Percentiles rank a stretch among this genome's conserved stretches.
phyloP scores from a whole-genome alignment of 2,888 invertebrate genomes.

The Ichneumoninae sp. region DNA sequence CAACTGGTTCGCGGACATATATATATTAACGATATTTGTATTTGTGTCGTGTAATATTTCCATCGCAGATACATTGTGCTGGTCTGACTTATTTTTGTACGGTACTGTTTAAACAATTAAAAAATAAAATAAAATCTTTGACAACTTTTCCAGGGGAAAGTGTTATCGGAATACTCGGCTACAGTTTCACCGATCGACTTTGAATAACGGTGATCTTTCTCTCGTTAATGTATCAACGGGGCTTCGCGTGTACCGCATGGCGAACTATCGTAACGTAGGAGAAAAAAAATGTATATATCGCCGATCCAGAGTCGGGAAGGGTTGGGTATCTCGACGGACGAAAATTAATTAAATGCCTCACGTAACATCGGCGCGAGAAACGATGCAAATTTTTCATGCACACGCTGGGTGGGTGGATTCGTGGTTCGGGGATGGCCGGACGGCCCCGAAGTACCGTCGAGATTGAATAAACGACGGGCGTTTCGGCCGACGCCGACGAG shows the following conservation, averaged over 20 bases:
- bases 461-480: constrained; percentile 27
- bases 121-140: background rate
- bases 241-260: background rate
- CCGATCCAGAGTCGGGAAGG: background rate
- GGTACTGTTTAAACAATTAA: too few species aligned
- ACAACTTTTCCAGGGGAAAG: background rate
- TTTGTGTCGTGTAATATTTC: too few species aligned
- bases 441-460: constrained; percentile 15
- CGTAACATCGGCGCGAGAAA: constrained; percentile 30
- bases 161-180: background rate
- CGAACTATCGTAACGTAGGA: background rate
- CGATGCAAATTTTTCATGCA: constrained; percentile 47
- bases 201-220: background rate
- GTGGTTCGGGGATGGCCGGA: background rate
- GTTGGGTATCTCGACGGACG: constrained; percentile 19
- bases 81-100: too few species aligned
- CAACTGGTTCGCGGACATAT: background rate
- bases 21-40: too few species aligned
- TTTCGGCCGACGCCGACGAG: constrained; percentile 18
- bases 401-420: constrained; percentile 13
- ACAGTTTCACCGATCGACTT: background rate
- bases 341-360: constrained; percentile 54
- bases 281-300: background rate
- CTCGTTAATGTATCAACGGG: background rate
- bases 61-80: too few species aligned